A percentile compares a stretch with the other conserved stretches of the same genome.
Evolutionary conservation across 2,797 vertebrate species (phyloP).

Genomic region (Betta splendens): DNA sequence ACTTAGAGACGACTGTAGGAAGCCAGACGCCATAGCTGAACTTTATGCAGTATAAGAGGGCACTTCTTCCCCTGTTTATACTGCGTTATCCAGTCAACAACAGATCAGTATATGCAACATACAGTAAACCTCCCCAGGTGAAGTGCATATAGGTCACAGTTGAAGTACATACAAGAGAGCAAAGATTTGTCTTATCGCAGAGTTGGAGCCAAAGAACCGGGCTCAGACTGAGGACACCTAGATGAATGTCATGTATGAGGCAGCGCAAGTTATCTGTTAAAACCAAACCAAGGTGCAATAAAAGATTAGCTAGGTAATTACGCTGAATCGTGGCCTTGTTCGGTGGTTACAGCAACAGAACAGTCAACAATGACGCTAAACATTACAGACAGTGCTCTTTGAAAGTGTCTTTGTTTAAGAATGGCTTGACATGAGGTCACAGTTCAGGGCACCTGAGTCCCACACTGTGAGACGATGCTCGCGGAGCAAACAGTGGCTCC

Average conservation of each 20-base stretch:
- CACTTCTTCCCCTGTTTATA: constrained; percentile 4
- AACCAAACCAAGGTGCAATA: constrained; percentile 59
- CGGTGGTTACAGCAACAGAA: constrained; percentile 5
- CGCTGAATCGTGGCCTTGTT: constrained; percentile 60
- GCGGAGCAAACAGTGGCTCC: background rate
- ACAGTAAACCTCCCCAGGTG: constrained; percentile 34
- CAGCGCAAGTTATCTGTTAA: constrained; percentile 60
- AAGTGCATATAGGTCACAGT: constrained; percentile 45
- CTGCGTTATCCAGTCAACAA: constrained; percentile 17
- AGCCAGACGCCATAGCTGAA: constrained; percentile 58
- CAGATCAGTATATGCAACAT: constrained; percentile 28
- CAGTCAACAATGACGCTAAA: constrained; percentile 6
- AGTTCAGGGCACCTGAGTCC: constrained; percentile 3
- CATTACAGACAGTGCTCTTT: background rate
- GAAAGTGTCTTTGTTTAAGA: constrained; percentile 13
- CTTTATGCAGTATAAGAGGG: background rate
- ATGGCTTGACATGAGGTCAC: constrained; percentile 8
- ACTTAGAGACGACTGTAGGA: constrained; percentile 55
- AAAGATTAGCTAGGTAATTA: constrained; percentile 60
- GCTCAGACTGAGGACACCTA: constrained; percentile 1
- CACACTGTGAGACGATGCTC: background rate
- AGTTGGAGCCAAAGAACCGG: constrained; percentile 10
- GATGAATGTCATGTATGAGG: background rate
- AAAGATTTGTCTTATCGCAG: constrained; percentile 61
- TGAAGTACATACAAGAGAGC: constrained; percentile 36